A percentile compares a stretch with the other conserved stretches of the same genome.
These are phyloP conservation scores for Maniola jurtina DNA, from an alignment of 1,140 invertebrate genomes.

Conservation along the genomic window DNA sequence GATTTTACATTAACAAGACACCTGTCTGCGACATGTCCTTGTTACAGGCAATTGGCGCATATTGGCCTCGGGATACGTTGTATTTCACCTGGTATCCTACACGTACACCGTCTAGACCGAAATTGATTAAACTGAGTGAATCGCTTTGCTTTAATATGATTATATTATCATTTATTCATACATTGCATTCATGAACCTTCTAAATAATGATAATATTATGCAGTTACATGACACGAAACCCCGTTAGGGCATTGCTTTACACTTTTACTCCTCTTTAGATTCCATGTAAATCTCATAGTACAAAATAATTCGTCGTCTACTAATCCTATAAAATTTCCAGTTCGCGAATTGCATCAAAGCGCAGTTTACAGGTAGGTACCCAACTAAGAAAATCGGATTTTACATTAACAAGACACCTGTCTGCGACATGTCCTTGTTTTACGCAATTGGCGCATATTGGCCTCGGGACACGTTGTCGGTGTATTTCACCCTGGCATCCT, in stretches of 20 bases:
- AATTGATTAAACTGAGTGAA: not conserved
- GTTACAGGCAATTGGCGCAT: not conserved
- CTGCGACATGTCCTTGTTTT: not conserved
- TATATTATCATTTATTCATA: too few relatives aligned
- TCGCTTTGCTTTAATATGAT: not conserved
- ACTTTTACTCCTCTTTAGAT: too few relatives aligned
- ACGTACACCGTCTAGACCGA: not conserved
- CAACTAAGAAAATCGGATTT: not conserved
- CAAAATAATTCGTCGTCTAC: too few relatives aligned
- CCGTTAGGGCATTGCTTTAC: too few relatives aligned
- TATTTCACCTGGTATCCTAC: not conserved
- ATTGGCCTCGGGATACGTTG: slow-evolving; percentile 3
- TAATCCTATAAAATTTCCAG: too few relatives aligned
- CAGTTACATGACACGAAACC: too few relatives aligned
- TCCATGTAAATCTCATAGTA: too few relatives aligned
- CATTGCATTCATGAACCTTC: too few relatives aligned
- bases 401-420: slow-evolving; percentile 13
- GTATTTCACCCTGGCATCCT: not conserved
- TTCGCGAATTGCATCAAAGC: too few relatives aligned
- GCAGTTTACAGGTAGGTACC: not conserved
- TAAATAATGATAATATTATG: too few relatives aligned
- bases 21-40: slow-evolving; percentile 8
- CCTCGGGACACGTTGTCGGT: slow-evolving; percentile 9
- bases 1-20: slow-evolving; percentile 8
- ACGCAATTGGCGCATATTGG: not conserved